Percentiles rank a stretch among this genome's conserved stretches.
These are phyloP conservation scores for Oscheius sp. DNA, from an alignment of 1,140 invertebrate genomes.

Conservation along the genomic window DNA sequence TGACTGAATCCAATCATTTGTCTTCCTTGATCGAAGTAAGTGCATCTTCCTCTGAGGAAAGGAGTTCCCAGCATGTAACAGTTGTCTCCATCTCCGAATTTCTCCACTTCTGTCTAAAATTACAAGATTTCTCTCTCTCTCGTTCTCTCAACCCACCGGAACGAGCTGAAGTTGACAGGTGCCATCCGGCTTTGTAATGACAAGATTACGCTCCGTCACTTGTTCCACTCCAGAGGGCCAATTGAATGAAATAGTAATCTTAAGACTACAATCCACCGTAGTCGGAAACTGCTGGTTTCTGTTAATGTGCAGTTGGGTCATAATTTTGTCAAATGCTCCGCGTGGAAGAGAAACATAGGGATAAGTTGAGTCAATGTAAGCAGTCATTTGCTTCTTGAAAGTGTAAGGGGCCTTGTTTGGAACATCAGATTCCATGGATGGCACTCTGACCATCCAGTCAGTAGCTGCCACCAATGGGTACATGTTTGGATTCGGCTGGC, in stretches of 20 bases:
- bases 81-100: no score
- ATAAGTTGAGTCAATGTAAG: constrained; percentile 7
- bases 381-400: no score
- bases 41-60: constrained; percentile 6
- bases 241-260: neutral
- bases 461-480: neutral
- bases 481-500: neutral
- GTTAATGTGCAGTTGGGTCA: neutral
- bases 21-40: neutral
- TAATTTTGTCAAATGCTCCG: neutral
- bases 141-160: no score
- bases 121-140: no score
- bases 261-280: neutral
- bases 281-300: neutral
- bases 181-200: neutral
- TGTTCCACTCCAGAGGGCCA: neutral
- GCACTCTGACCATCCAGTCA: neutral
- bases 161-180: neutral
- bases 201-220: neutral
- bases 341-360: constrained; percentile 1
- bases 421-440: neutral
- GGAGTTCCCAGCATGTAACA: neutral
- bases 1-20: neutral
- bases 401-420: no score
- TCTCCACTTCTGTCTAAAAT: no score